A percentile compares a stretch with the other conserved stretches of the same genome.
Conservation (phyloP, 2,797 vertebrate genomes). For the Gambusia yucatana region DNA sequence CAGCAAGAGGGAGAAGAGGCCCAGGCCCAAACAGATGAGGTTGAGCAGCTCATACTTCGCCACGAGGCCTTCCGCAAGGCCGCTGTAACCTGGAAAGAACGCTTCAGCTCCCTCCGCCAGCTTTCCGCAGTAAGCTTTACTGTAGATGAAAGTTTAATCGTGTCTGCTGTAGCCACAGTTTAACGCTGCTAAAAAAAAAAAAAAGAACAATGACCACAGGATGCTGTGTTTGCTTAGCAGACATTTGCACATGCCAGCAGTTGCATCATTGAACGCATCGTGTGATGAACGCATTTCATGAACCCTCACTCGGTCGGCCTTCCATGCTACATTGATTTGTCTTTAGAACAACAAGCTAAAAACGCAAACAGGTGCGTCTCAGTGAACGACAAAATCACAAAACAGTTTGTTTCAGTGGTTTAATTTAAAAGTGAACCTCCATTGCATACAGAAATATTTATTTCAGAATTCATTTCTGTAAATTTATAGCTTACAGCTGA, state of each 20-base stretch:
- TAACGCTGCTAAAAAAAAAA: conserved; percentile 48
- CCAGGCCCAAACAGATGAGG: conserved; percentile 87
- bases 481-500: background rate
- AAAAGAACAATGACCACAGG: conserved; percentile 45
- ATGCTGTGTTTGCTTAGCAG: conserved; percentile 56
- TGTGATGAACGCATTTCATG: conserved; percentile 50
- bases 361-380: background rate
- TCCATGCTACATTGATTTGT: conserved; percentile 22
- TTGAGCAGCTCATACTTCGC: conserved; percentile 93
- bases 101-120: conserved; percentile 90
- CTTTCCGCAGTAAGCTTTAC: conserved; percentile 86
- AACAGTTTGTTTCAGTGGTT: background rate
- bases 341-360: conserved; percentile 5
- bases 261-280: conserved; percentile 46
- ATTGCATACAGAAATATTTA: background rate
- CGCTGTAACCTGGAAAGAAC: conserved; percentile 93
- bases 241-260: conserved; percentile 49
- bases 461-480: background rate
- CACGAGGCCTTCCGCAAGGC: conserved; percentile 95
- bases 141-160: conserved; percentile 73
- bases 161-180: conserved; percentile 60
- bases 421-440: background rate
- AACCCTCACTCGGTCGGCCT: conserved; percentile 29
- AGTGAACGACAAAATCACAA: background rate
- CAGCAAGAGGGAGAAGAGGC: conserved; percentile 78